These are phyloP conservation scores for Henicopernis longicauda DNA, from an alignment of 2,113 vertebrate genomes.

Conservation along the genomic window DNA sequence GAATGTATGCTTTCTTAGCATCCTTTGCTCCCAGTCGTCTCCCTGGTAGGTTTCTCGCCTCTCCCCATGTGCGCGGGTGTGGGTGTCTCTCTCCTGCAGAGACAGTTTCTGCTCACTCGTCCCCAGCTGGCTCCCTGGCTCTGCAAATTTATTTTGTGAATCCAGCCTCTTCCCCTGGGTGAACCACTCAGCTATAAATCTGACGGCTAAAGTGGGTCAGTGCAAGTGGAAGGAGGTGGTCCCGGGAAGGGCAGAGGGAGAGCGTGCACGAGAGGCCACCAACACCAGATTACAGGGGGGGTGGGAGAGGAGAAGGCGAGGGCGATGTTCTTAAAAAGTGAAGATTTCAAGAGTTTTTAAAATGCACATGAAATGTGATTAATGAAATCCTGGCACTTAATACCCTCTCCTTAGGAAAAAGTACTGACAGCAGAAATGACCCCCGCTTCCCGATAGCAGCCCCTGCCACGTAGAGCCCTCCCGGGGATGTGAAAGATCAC, in stretches of 20 bases:
- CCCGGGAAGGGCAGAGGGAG: not conserved
- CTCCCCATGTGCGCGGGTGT: rapidly evolving
- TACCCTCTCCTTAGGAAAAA: not conserved
- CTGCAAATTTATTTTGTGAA: not conserved
- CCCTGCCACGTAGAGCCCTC: not conserved
- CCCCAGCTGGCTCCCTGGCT: not conserved
- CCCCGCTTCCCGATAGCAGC: rapidly evolving
- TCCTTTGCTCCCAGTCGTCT: not conserved
- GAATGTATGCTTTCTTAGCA: not conserved
- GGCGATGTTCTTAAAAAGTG: not conserved
- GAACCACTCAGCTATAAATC: not conserved
- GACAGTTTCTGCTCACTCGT: not conserved
- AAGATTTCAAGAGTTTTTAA: not conserved
- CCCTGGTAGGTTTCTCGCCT: not conserved
- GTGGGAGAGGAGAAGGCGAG: not conserved
- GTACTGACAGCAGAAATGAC: not conserved
- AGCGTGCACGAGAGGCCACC: not conserved
- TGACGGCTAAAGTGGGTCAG: not conserved
- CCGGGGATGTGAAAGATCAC: rapidly evolving
- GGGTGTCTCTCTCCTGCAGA: not conserved
- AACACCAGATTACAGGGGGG: not conserved
- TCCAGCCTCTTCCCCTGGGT: not conserved
- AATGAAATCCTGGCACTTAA: not conserved
- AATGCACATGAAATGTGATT: not conserved
- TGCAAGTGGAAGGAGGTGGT: not conserved